These are phyloP conservation scores for Araneus ventricosus DNA, from an alignment of 1,140 invertebrate genomes.

Conservation along the genomic window DNA sequence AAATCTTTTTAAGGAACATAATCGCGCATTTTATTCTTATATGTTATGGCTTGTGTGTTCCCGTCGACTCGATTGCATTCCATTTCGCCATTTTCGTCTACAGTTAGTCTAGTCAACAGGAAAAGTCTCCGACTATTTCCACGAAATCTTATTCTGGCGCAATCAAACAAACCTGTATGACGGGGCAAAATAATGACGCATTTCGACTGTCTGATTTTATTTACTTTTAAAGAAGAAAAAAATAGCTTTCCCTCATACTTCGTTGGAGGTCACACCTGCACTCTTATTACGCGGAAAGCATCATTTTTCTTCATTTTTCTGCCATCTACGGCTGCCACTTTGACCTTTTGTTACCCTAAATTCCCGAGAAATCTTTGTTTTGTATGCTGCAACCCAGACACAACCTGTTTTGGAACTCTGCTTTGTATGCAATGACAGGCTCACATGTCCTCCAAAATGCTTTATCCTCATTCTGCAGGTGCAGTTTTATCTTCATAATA, in stretches of 20 bases:
- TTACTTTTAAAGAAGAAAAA: neutral
- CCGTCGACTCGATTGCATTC: neutral
- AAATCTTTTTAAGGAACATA: no score
- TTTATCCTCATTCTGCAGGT: conserved; percentile 11
- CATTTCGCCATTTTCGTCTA: neutral
- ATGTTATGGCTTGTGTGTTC: neutral
- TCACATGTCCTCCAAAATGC: neutral
- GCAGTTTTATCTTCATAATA: neutral
- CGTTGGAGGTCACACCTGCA: neutral
- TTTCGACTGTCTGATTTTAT: neutral
- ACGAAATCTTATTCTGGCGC: neutral
- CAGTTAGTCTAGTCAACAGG: neutral
- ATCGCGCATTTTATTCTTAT: neutral
- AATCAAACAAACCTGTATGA: neutral
- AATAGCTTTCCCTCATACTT: neutral
- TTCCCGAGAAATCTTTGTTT: neutral
- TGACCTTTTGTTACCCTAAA: conserved; percentile 12
- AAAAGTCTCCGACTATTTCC: neutral
- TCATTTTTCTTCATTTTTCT: neutral
- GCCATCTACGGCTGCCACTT: neutral
- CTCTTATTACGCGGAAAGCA: neutral
- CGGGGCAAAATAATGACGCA: neutral
- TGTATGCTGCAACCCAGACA: neutral
- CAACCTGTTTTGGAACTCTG: neutral
- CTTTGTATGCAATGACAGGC: neutral